These are phyloP conservation scores for Yponomeuta malinellus DNA, from an alignment of 2,888 invertebrate genomes.

Conservation along the genomic window DNA sequence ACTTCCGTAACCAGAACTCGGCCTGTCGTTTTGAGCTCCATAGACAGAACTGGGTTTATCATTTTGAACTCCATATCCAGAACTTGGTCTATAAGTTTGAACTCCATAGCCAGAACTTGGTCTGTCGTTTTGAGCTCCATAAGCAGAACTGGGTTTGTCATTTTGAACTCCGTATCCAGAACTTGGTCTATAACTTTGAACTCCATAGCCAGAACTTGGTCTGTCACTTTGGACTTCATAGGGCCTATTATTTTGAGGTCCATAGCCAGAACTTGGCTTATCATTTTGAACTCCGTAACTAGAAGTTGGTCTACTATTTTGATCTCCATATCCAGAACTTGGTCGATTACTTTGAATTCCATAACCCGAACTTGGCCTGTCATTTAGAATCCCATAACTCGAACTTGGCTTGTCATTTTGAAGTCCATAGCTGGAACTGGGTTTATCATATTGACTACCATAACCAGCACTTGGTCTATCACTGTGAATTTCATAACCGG, in stretches of 20 bases:
- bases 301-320: background rate
- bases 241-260: background rate
- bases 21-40: slow-evolving; percentile 34
- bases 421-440: slow-evolving; percentile 25
- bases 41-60: slow-evolving; percentile 27
- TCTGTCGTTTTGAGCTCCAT: slow-evolving; percentile 22
- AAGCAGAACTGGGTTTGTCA: background rate
- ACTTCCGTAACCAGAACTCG: slow-evolving; percentile 2
- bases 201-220: background rate
- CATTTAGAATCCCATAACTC: background rate
- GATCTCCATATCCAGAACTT: background rate
- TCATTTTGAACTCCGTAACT: background rate
- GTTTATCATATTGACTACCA: slow-evolving; percentile 35
- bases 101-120: slow-evolving; percentile 34
- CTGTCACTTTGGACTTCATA: background rate
- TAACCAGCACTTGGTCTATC: slow-evolving; percentile 31
- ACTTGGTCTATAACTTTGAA: background rate
- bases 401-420: slow-evolving; percentile 34
- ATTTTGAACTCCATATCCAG: slow-evolving; percentile 32
- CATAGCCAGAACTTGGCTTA: background rate
- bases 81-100: slow-evolving; percentile 30
- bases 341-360: background rate
- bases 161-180: background rate
- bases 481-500: slow-evolving; percentile 34
- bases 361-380: background rate